Evolutionary conservation across 2,888 invertebrate species (phyloP).

Genomic region (Diploptera punctata): DNA sequence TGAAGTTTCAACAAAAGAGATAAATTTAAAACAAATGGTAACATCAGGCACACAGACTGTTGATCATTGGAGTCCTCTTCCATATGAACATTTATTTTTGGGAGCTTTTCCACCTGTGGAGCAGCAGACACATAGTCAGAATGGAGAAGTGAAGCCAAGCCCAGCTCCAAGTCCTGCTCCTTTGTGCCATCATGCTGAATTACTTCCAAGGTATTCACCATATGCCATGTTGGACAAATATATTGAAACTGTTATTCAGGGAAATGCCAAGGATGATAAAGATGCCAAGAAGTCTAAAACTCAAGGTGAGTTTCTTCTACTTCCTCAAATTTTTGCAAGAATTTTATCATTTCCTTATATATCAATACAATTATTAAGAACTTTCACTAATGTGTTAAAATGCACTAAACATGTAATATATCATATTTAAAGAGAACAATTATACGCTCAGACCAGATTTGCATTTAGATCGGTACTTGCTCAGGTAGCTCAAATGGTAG

Average conservation of each 20-base stretch:
- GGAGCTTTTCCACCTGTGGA: constrained; percentile 61
- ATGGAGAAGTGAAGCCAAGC: constrained; percentile 46
- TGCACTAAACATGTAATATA: too few relatives aligned
- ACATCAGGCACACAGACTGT: constrained; percentile 69
- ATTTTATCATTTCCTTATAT: too few relatives aligned
- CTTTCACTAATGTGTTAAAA: too few relatives aligned
- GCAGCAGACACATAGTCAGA: constrained; percentile 11
- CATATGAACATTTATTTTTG: constrained; percentile 78
- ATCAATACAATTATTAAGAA: too few relatives aligned
- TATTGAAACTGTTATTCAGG: constrained; percentile 52
- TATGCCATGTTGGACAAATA: constrained; percentile 69
- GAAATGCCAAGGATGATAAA: background rate
- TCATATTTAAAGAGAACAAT: too few relatives aligned
- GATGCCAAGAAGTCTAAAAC: constrained; percentile 35
- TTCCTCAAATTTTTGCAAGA: too few relatives aligned
- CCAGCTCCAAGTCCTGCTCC: constrained; percentile 53
- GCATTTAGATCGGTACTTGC: too few relatives aligned
- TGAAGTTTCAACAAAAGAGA: background rate
- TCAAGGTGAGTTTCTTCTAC: constrained; percentile 27
- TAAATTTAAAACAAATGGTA: constrained; percentile 45
- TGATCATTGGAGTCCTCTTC: constrained; percentile 67
- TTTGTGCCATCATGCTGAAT: constrained; percentile 47
- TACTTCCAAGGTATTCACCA: constrained; percentile 57
- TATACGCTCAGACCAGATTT: too few relatives aligned
- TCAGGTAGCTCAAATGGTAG: too few relatives aligned